Base-by-base conservation (phyloP, 2,888 invertebrate genomes). In the Cryptus viduatorius region DNA sequence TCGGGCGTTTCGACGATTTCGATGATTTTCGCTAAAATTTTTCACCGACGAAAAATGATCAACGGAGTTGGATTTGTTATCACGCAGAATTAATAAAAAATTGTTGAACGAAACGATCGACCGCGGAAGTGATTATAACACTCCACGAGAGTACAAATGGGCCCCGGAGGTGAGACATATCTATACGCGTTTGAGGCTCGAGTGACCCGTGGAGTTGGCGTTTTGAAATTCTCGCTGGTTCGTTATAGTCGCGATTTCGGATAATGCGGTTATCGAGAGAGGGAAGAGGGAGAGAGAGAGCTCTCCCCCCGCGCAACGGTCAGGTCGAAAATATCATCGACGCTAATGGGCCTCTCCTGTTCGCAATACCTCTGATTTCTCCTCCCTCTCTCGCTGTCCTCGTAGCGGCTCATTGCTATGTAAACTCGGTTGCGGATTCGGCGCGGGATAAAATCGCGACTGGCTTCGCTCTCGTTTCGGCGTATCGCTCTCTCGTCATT, bases 221-320 rank as follows among this genome's bases (percentile, higher is more conserved):
- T 48, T 48, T 75, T 16, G 31, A 50, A 75, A 75, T 75, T 75
- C 64, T 75, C 75, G 75, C 46, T 56, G 19, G 46, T 64, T 75
- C 48, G 46, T 48, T 75, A 29, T 64, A 64, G 75, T 48, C 75
- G 59, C 61, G 48, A 75, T 75, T 75, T 75, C 75, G 64, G 44
- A 50, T 75, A 75, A 75, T 64, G 8, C 75, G 64, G 64, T 75
- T 75, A 75, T 75, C 64, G 75, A 16, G 24, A 29, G 61, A 64
- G 29, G 14, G 53, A 5, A 4, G 10, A 12, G 10, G 24, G 24
- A 0, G 53, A 19, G 24, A 12, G 19, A 10, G 4, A 24, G 19
- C 1, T n/a, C 7, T 16, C 8, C 19, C 19, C 53, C 16, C 56
- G 56, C 12, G 4, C 10, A 56, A 56, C 48, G 61, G n/a, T 14